Evolutionary conservation across 1,140 invertebrate species (phyloP).

Genomic region (Pseudomyrmex cubaensis): DNA sequence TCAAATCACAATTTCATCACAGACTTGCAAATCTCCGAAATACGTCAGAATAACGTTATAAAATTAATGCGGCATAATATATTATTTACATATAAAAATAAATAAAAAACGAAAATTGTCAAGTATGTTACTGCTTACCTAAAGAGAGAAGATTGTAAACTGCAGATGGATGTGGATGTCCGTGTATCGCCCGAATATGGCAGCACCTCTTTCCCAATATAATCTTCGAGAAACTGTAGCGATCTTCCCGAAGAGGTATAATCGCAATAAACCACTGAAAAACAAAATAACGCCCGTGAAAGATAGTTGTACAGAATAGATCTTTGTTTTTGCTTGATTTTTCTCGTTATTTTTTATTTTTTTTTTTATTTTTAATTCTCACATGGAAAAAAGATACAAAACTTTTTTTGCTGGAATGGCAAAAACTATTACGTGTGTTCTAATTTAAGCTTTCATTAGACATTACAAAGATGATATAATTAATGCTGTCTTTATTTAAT

Average conservation of each 20-base stretch:
- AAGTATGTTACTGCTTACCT: conserved; percentile 86
- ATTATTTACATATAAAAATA: conserved; percentile 21
- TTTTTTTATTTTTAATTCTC: too few relatives aligned
- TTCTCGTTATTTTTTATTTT: background rate
- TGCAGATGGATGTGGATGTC: conserved; percentile 93
- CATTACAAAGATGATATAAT: too few relatives aligned
- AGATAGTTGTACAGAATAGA: conserved; percentile 31
- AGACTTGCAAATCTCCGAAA: background rate
- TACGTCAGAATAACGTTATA: too few relatives aligned
- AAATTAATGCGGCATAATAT: background rate
- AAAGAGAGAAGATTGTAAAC: conserved; percentile 94
- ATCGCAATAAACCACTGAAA: conserved; percentile 94
- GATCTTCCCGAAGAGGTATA: conserved; percentile 93
- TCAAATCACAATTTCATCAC: conserved; percentile 19
- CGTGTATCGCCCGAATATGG: conserved; percentile 95
- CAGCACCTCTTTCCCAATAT: conserved; percentile 92
- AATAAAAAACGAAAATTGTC: conserved; percentile 12
- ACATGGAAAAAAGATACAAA: too few relatives aligned
- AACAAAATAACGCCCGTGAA: conserved; percentile 30
- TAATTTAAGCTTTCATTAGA: too few relatives aligned
- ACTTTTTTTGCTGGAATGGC: too few relatives aligned
- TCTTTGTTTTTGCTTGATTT: conserved; percentile 6
- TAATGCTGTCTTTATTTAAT: too few relatives aligned
- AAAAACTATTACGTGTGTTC: too few relatives aligned
- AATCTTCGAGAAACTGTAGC: conserved; percentile 95